phyloP scores from a whole-genome alignment of 2,113 vertebrate species.

The Anoplopoma fimbria region DNA sequence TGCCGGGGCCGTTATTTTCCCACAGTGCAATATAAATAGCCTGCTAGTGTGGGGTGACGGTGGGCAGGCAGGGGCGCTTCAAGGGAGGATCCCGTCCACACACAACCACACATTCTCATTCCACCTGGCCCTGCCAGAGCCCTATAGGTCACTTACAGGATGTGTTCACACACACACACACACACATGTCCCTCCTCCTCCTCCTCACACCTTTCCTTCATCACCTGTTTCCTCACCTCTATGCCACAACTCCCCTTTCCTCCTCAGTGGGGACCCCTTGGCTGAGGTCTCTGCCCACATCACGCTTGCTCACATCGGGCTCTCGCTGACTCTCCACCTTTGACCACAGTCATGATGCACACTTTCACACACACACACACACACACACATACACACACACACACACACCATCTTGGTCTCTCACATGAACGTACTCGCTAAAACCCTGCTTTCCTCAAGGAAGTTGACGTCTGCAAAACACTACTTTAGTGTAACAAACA shows the following conservation, averaged over 20 bases:
- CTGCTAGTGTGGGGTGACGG: slow-evolving; percentile 73
- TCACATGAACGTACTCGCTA: slow-evolving; percentile 14
- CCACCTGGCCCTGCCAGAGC: slow-evolving; percentile 79
- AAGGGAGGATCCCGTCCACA: slow-evolving; percentile 78
- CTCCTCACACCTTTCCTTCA: slow-evolving; percentile 60
- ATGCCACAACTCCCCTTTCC: slow-evolving; percentile 25
- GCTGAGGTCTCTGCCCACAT: slow-evolving; percentile 33
- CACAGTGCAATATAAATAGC: slow-evolving; percentile 86
- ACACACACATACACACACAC: not conserved
- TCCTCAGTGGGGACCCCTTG: slow-evolving; percentile 19
- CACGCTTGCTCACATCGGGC: slow-evolving; percentile 16
- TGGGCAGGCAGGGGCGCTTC: slow-evolving; percentile 70
- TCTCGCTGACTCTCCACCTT: slow-evolving; percentile 53
- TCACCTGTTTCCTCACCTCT: slow-evolving; percentile 58
- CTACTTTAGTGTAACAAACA: not conserved
- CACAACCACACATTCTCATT: slow-evolving; percentile 81
- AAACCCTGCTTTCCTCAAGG: not conserved
- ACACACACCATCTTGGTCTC: slow-evolving; percentile 29
- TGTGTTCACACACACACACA: slow-evolving; percentile 35
- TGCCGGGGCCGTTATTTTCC: slow-evolving; percentile 75
- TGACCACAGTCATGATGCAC: slow-evolving; percentile 61
- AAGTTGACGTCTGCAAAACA: not conserved
- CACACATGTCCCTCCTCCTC: slow-evolving; percentile 5
- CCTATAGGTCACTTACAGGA: slow-evolving; percentile 78
- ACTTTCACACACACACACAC: not conserved